Percentiles rank a stretch among this genome's conserved stretches.
Conservation (phyloP, 30 jellyfish, hydroid and myxozoan genomes). For the Hydractinia echinata region DNA sequence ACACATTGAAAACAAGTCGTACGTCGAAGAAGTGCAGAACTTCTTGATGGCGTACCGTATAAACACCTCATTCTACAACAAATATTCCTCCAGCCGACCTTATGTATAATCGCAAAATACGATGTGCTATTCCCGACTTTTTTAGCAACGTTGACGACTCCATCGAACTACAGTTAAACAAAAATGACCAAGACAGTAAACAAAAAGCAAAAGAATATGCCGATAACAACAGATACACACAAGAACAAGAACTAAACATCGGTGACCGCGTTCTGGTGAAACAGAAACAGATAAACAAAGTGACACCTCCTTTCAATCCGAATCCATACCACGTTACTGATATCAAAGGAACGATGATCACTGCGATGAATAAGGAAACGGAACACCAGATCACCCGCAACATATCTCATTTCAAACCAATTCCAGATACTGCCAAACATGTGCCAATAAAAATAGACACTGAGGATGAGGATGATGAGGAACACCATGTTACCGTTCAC, state of each 20-base stretch:
- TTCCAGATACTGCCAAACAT: no score
- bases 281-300: constrained; percentile 26
- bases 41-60: constrained; percentile 16
- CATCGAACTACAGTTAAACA: constrained; percentile 18
- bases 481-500: no score
- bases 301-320: constrained; percentile 34
- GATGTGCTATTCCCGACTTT: background rate
- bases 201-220: constrained; percentile 18
- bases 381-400: no score
- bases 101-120: constrained; percentile 3
- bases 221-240: constrained; percentile 21
- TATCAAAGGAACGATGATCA: no score
- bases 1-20: constrained; percentile 10
- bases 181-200: constrained; percentile 37
- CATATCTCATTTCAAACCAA: no score
- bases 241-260: constrained; percentile 19
- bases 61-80: constrained; percentile 10
- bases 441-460: no score
- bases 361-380: no score
- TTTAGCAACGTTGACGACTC: background rate
- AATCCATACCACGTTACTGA: constrained; percentile 16
- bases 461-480: no score
- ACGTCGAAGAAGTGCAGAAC: constrained; percentile 10
- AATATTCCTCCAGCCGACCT: constrained; percentile 10
- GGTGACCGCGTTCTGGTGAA: constrained; percentile 41